Evolutionary conservation across 2,888 invertebrate species (phyloP).

Genomic region (Nemapogon koenigi): DNA sequence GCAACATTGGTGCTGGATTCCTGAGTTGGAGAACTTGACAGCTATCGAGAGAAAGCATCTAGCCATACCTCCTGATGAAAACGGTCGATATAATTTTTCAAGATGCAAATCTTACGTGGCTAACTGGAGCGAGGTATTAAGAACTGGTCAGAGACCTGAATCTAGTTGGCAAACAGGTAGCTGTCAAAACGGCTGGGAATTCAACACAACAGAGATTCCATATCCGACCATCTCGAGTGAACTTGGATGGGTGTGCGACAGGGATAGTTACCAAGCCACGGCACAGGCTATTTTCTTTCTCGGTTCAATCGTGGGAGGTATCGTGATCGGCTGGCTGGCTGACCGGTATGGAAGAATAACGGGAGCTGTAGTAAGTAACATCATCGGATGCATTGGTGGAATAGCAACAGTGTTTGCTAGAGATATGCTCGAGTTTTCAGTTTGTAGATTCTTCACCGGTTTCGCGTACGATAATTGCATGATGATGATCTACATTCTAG

Average conservation of each 20-base stretch:
- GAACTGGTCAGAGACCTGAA: conserved; percentile 22
- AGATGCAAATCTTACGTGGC: conserved; percentile 32
- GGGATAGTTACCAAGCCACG: conserved; percentile 35
- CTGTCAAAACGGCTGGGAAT: conserved; percentile 43
- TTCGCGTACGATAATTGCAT: conserved; percentile 44
- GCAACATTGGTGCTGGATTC: conserved; percentile 42
- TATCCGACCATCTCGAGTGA: conserved; percentile 40
- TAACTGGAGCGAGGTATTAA: conserved; percentile 34
- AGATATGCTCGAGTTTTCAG: conserved; percentile 29
- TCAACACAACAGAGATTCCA: conserved; percentile 38
- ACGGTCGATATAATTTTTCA: conserved; percentile 31
- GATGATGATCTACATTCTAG: conserved; percentile 35
- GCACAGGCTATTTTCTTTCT: conserved; percentile 40
- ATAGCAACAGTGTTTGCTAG: conserved; percentile 27
- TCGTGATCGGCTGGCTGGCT: conserved; percentile 35
- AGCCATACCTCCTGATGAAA: conserved; percentile 29
- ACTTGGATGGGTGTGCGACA: conserved; percentile 42
- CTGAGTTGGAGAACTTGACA: conserved; percentile 34
- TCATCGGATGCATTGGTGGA: conserved; percentile 35
- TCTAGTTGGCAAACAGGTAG: conserved; percentile 24
- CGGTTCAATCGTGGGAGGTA: conserved; percentile 39
- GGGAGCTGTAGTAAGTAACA: conserved; percentile 31
- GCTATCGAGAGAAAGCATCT: conserved; percentile 27
- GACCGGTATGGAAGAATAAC: conserved; percentile 38
- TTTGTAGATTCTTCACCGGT: conserved; percentile 39